Base-by-base conservation (phyloP, 2,113 vertebrate species). In the Mirounga angustirostris region DNA sequence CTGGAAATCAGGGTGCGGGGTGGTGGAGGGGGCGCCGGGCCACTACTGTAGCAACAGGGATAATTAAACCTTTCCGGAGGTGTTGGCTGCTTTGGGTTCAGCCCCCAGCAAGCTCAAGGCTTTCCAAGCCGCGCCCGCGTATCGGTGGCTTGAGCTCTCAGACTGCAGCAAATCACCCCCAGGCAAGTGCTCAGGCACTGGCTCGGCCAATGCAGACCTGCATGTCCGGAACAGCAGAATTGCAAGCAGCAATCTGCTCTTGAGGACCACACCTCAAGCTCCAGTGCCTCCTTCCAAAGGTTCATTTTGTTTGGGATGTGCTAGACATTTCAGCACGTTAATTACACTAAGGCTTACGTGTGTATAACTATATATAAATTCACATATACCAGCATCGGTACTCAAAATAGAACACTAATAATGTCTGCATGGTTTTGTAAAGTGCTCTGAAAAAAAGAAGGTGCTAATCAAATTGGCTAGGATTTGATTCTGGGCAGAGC, bases 171-270 rank as follows among this genome's bases (percentile, higher is more conserved):
- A 87, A 10, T 8, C 1, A 4, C 43, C n/a, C 15, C 9, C n/a
- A 40, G 84, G 74, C 85, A 28, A 73, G 92, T 79, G 16, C 22
- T n/a, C 33, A 67, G 96, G 80, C 89, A 84, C 89, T 74, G 91
- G 69, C 59, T 54, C 83, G 78, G 97, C 98, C 90, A 82, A 97
- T 9, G 87, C 65, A 89, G 10, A 89, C 74, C 95, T 95, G 81
- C 54, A 82, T 43, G 95, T 94, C 7, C 30, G 95, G 81, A 97
- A 96, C 69, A 97, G 96, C 93, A 80, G 92, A 91, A 0, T 0
- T 46, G 88, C 85, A 91, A 85, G 54, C 54, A 5, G 95, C 69
- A 93, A 40, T 0, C 5, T 56, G 76, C 30, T 40, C 54, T 19
- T 7, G 4, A 2, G 86, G 94, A 88, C 90, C 83, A 54, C 46